phyloP scores from a whole-genome alignment of 2,888 invertebrate species.

The Cabera pusaria region DNA sequence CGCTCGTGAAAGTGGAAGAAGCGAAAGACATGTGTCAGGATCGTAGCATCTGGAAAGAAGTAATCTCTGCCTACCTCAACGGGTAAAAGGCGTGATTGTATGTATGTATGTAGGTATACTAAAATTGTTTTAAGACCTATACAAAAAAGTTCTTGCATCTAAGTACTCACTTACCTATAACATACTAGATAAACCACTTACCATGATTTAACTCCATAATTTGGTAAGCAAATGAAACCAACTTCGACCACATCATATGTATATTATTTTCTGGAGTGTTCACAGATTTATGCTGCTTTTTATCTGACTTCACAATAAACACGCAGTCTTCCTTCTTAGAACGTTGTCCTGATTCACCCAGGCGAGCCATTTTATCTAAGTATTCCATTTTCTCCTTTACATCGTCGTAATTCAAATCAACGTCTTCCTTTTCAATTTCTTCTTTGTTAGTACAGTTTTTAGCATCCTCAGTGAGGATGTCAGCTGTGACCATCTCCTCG shows the following conservation, averaged over 20 bases:
- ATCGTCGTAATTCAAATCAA: constrained; percentile 53
- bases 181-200: constrained; percentile 30
- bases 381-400: constrained; percentile 55
- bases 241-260: constrained; percentile 57
- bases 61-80: too few relatives aligned
- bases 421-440: constrained; percentile 44
- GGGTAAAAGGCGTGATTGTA: too few relatives aligned
- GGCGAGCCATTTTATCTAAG: constrained; percentile 48
- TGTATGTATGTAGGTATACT: too few relatives aligned
- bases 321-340: too few relatives aligned
- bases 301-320: too few relatives aligned
- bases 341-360: constrained; percentile 36
- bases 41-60: too few relatives aligned
- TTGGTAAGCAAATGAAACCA: constrained; percentile 71
- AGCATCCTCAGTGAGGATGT: constrained; percentile 41
- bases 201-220: constrained; percentile 64
- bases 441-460: constrained; percentile 28
- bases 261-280: constrained; percentile 42
- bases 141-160: too few relatives aligned
- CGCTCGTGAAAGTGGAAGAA: too few relatives aligned
- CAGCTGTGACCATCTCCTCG: constrained; percentile 35
- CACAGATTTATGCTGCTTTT: constrained; percentile 26
- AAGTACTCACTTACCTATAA: background rate
- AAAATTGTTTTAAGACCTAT: too few relatives aligned
- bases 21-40: too few relatives aligned